A percentile compares a stretch with the other conserved stretches of the same genome.
phyloP scores from a whole-genome alignment of 1,140 invertebrate genomes.

The Episyrphus balteatus region DNA sequence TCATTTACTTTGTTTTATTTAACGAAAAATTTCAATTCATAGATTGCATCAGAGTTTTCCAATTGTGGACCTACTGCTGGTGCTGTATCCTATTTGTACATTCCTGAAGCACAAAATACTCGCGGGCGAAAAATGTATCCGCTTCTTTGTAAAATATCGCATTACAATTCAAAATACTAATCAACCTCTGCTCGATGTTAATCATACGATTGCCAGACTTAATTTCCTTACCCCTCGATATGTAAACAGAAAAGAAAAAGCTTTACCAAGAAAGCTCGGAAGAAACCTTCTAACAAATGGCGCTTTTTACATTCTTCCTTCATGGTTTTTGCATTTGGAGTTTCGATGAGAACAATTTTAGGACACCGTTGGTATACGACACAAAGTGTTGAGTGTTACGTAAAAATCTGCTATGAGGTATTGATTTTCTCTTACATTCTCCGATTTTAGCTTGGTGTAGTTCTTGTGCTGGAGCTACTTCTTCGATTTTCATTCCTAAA shows the following conservation, averaged over 20 bases:
- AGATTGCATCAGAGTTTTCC: conserved; percentile 59
- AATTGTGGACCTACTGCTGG: conserved; percentile 57
- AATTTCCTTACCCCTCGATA: conserved; percentile 93
- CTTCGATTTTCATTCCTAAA: no score
- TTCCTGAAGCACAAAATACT: conserved; percentile 96
- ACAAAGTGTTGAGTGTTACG: no score
- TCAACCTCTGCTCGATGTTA: no score
- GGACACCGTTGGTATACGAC: no score
- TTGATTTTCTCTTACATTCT: no score
- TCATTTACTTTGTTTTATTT: no score
- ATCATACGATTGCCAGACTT: conserved; percentile 88
- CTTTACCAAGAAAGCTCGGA: conserved; percentile 85
- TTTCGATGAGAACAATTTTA: conserved; percentile 87
- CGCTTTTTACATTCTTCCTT: conserved; percentile 90
- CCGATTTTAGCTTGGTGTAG: no score
- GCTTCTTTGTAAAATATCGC: conserved; percentile 79
- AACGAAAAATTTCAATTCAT: no score
- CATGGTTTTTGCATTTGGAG: conserved; percentile 95
- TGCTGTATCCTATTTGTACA: no score
- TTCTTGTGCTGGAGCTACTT: no score
- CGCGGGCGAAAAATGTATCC: conserved; percentile 82
- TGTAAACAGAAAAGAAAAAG: conserved; percentile 91
- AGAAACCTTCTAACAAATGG: conserved; percentile 91
- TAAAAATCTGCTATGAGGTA: no score
- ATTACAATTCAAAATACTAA: conserved; percentile 77